Conservation (phyloP, 2,113 vertebrate genomes). For the Pampusana beccarii region DNA sequence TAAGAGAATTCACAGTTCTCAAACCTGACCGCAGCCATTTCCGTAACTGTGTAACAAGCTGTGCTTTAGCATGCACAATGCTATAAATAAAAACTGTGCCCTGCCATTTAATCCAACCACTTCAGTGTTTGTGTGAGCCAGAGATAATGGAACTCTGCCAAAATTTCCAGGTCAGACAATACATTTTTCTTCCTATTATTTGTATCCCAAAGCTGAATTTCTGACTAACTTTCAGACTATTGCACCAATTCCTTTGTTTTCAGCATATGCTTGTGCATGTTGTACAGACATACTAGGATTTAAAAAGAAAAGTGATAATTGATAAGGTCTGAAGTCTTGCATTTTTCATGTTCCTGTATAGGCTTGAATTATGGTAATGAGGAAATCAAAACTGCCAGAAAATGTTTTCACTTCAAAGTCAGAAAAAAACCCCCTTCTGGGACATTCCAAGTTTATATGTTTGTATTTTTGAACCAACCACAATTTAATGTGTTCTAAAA, state of each 20-base stretch:
- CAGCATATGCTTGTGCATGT: not conserved
- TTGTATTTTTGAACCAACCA: not conserved
- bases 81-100: conserved; percentile 36
- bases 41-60: not conserved
- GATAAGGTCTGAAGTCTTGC: not conserved
- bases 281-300: not conserved
- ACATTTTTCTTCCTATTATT: not conserved
- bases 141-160: not conserved
- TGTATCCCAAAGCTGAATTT: not conserved
- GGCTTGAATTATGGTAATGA: conserved; percentile 14
- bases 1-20: not conserved
- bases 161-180: not conserved
- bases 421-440: not conserved
- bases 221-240: not conserved
- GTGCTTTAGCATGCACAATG: not conserved
- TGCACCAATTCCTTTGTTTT: not conserved
- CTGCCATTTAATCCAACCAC: conserved; percentile 12
- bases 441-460: not conserved
- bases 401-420: not conserved
- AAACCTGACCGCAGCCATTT: not conserved
- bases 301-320: not conserved
- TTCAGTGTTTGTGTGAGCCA: not conserved
- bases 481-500: not conserved
- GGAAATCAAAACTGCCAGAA: not conserved
- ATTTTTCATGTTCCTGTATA: conserved; percentile 7